Conservation (phyloP, 1,140 invertebrate genomes). For the Drosophila kanapiae region DNA sequence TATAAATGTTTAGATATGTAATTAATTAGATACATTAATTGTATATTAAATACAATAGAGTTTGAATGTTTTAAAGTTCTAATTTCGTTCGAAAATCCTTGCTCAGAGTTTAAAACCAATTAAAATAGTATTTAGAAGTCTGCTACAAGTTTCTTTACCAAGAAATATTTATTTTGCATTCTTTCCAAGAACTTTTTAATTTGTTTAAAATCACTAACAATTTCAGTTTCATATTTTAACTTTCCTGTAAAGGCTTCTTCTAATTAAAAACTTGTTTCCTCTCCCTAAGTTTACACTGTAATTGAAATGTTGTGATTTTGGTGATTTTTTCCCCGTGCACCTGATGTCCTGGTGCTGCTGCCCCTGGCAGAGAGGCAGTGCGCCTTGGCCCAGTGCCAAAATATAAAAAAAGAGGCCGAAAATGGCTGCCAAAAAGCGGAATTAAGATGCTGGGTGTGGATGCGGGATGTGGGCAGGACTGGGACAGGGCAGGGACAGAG, state of each 20-base stretch:
- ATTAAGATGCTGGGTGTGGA: constrained; percentile 47
- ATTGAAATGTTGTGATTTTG: not conserved
- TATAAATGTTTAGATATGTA: no score
- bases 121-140: not conserved
- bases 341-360: constrained; percentile 13
- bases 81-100: no score
- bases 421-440: constrained; percentile 56
- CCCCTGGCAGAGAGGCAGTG: constrained; percentile 8
- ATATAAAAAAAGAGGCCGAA: constrained; percentile 23
- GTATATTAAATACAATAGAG: no score
- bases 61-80: no score
- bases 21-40: no score
- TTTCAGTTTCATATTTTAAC: not conserved
- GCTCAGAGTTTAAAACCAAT: not conserved
- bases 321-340: constrained; percentile 24
- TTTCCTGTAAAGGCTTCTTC: not conserved
- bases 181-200: not conserved
- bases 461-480: not conserved
- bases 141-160: not conserved
- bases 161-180: not conserved
- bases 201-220: not conserved
- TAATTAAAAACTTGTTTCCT: not conserved
- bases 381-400: constrained; percentile 36
- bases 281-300: not conserved
- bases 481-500: not conserved